Conservation (phyloP, 2,888 invertebrate species). For the Apodemia mormo region DNA sequence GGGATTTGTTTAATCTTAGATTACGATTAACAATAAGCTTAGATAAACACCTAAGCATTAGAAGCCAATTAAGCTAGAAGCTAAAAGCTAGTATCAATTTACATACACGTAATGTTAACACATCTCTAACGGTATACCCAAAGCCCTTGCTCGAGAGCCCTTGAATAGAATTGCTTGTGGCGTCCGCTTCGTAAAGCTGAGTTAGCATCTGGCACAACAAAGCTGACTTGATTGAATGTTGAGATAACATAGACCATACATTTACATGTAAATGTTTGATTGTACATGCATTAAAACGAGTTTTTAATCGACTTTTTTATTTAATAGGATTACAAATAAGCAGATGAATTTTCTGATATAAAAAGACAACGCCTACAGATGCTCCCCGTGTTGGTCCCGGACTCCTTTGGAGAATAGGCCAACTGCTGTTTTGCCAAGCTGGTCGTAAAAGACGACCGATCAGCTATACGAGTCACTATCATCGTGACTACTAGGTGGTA, state of each 20-base stretch:
- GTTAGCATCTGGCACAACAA: slow-evolving; percentile 9
- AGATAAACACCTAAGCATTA: too few relatives aligned
- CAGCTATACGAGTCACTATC: too few relatives aligned
- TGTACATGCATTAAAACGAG: neutral
- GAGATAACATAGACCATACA: neutral
- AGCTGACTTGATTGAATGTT: slow-evolving; percentile 8
- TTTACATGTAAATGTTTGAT: neutral
- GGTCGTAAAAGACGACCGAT: too few relatives aligned
- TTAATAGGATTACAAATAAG: too few relatives aligned
- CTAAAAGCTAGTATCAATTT: neutral
- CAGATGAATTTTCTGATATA: too few relatives aligned
- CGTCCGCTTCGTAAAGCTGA: neutral
- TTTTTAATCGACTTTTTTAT: neutral
- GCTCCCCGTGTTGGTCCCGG: too few relatives aligned
- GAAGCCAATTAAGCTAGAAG: neutral
- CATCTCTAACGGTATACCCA: neutral
- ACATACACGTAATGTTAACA: neutral
- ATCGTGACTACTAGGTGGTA: too few relatives aligned
- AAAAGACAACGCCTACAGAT: too few relatives aligned
- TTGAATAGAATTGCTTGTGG: neutral
- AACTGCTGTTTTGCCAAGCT: too few relatives aligned
- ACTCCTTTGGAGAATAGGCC: too few relatives aligned
- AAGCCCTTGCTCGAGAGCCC: neutral
- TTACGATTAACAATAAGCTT: too few relatives aligned
- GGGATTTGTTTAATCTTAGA: too few relatives aligned